Evolutionary conservation across 2,797 vertebrate genomes (phyloP).

Genomic region (Anguilla pacifica): DNA sequence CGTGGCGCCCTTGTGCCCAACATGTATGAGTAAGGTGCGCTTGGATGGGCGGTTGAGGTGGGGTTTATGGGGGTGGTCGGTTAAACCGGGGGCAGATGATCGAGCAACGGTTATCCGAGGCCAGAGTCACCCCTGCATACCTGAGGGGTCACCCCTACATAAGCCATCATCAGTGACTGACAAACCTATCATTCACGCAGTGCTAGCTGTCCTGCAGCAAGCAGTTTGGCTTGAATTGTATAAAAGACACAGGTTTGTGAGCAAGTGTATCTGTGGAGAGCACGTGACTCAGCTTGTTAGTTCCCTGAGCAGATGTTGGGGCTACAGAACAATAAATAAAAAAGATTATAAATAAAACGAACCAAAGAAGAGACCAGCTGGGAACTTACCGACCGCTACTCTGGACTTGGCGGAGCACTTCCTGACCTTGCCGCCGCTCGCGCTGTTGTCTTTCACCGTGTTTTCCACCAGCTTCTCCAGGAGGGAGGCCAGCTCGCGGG

Average conservation of each 20-base stretch:
- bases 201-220: background rate
- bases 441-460: constrained; percentile 79
- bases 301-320: background rate
- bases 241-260: background rate
- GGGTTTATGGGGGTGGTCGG: background rate
- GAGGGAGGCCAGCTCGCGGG: constrained; percentile 77
- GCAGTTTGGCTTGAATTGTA: background rate
- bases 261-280: background rate
- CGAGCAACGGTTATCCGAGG: too few species aligned
- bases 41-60: too few species aligned
- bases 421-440: constrained; percentile 70
- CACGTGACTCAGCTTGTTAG: background rate
- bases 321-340: background rate
- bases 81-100: too few species aligned
- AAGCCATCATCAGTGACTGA: background rate
- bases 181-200: background rate
- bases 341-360: background rate
- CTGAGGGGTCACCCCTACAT: too few species aligned
- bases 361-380: constrained; percentile 54
- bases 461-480: constrained; percentile 83
- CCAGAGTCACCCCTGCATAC: too few species aligned
- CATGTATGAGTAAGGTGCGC: too few species aligned
- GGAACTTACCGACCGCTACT: constrained; percentile 76
- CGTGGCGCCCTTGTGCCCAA: too few species aligned
- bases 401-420: constrained; percentile 79